Evolutionary conservation across 1,140 invertebrate genomes (phyloP), one percentile per base, ranked within the genome.

Genomic region (Ceratosolen solmsi): DNA sequence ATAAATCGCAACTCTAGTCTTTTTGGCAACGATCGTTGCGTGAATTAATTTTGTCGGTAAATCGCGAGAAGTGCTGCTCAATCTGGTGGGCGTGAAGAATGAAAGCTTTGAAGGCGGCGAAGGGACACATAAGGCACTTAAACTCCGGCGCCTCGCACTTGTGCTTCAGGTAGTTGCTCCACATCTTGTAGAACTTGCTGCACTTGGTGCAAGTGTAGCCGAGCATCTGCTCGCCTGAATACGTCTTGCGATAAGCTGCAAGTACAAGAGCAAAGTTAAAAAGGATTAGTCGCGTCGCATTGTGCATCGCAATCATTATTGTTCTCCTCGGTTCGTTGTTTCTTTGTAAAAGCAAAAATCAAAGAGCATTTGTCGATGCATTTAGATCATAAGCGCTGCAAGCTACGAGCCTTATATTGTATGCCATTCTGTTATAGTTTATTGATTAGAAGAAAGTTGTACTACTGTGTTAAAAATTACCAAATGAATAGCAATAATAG

Each of bases 141-240:
- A 91, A 92, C 73, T 91, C 90, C 20, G 91, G 91, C 25, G 91
- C 90, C 84, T 92, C 91, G 85, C 91, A 92, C 81, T 92, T 92
- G 86, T 92, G 91, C 84, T 92, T 92, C 87, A 92, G 83, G 84
- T 92, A 92, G 87, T 92, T 92, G 87, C 90, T 92, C 91, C 91
- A 92, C 91, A 92, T 92, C 88, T 92, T 92, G 90, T 92, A 92
- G 89, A 92, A 92, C 75, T 92, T 92, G 87, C 90, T 91, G 88
- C 91, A 92, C 86, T 91, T 92, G 72, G 89, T 90, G 85, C 91
- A 92, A 36, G 91, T 92, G 84, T 92, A 92, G 85, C 91, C 91
- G 85, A 92, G 89, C 84, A 92, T 88, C 86, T 91, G 90, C 86
- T 91, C 90, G 77, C 90, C 90, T 85, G 91, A 90, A 86, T 91